Base-by-base conservation (phyloP, 1,140 invertebrate genomes). In the Pygmarrhopalites habei region DNA sequence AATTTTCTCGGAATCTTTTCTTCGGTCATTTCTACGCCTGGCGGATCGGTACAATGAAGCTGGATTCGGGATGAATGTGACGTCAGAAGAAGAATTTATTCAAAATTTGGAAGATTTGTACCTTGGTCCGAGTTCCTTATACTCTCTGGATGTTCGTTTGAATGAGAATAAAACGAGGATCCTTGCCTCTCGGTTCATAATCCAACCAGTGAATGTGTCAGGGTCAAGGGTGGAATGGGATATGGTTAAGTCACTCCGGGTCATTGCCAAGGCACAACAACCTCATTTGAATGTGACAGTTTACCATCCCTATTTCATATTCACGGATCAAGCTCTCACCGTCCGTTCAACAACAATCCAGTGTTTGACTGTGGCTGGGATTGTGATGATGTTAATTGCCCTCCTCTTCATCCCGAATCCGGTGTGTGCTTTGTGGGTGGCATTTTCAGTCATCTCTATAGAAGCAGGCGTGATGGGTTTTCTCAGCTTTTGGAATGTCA, bases 401-500 rank as follows among this genome's bases (percentile, higher is more conserved):
- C 87, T 95, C 68, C 84, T 98, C 47, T 97, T 98, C 74, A 96
- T 98, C 43, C 95, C 95, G 0, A 95, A 95, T 72, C 82, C 94
- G 10, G 75, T 94, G 4, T 95, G 94, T 73, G 91, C 91, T 0
- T 75, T 97, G 2, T 96, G 93, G 89, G 92, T 98, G 0, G 92
- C 92, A 1, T 88, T 96, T 65, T 93, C 92, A 65, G 95, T 98
- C 41, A 83, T 96, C 15, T 96, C 92, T 1, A 97, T 98, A 62
- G 92, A 97, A 76, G 76, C 89, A 4, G 94, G 95, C 17, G 92
- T 98, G 0, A 87, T 95, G 2, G 95, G 95, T 0, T 96, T 96
- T 77, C 95, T 98, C 89, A 86, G 92, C 0, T 77, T 96, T 0
- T 98, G 95, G 93, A 85, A 86, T 65, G 91, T 98, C 0, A 95